phyloP scores from a whole-genome alignment of 2,888 invertebrate species.

The Villa cingulata region DNA sequence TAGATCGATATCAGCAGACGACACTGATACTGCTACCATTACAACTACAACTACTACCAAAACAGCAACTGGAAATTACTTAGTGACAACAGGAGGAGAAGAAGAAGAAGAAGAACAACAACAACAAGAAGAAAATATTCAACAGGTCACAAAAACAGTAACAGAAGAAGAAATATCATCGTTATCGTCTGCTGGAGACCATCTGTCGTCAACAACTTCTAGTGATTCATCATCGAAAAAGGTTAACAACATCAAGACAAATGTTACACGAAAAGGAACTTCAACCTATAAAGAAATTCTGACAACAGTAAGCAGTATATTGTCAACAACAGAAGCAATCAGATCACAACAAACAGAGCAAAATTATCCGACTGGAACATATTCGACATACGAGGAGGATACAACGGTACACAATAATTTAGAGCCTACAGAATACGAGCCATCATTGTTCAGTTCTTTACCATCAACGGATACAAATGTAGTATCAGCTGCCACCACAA shows the following conservation, averaged over 20 bases:
- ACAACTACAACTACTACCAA: conserved; percentile 14
- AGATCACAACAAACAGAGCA: not conserved
- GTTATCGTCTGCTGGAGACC: not conserved
- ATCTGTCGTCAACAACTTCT: not conserved
- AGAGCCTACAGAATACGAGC: not conserved
- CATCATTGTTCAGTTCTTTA: not conserved
- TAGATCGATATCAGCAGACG: too few species aligned
- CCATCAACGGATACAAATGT: not conserved
- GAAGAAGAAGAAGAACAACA: conserved; percentile 9
- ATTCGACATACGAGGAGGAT: not conserved
- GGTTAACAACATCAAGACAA: not conserved
- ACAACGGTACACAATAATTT: not conserved
- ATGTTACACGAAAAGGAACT: not conserved
- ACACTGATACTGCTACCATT: too few species aligned
- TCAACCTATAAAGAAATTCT: too few species aligned
- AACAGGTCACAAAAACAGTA: conserved; percentile 8
- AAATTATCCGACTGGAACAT: not conserved
- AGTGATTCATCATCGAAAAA: not conserved
- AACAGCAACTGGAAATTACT: conserved; percentile 12
- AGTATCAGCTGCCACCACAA: not conserved
- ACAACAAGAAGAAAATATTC: conserved; percentile 4
- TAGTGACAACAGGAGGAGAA: conserved; percentile 6
- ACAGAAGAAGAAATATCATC: conserved; percentile 4
- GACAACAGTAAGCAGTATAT: not conserved
- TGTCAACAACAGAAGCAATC: not conserved